Evolutionary conservation across 2,113 vertebrate species (phyloP), one percentile per base, ranked within the genome.

Genomic region (Nasalis larvatus): DNA sequence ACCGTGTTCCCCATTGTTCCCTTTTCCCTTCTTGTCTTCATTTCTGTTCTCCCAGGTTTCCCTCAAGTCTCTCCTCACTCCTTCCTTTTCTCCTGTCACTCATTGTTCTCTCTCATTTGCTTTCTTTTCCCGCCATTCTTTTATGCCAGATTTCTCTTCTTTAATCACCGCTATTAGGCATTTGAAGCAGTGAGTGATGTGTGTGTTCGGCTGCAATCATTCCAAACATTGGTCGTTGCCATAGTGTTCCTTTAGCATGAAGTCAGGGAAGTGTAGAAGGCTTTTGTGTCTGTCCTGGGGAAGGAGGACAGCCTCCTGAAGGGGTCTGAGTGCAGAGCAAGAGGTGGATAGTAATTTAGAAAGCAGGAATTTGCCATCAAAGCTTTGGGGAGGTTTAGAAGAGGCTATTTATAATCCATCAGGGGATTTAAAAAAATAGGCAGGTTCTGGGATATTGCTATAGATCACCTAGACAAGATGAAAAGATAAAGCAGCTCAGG

Each of bases 381-480:
- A 96, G 66, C 90, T 92, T 94, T 77, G 77, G 63, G 66, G 58
- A 85, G 92, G 73, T 87, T 85, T 71, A 58, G 54, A 73, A 45
- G 30, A 68, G 40, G 13, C 81, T 95, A 94, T 96, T 97, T 97
- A 95, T 96, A 98, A 98, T 96, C 97, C 71, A 92, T 94, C 96
- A 92, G 77, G 66, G 80, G 86, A 97, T 95, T 97, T 91, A 92
- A 95, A 89, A 92, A 97, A 95, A 94, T 73, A 97, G 94, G 45
- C 87, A 97, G 63, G 86, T 96, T 95, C 85, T 77, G 77, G 95
- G 80, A 81, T 98, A 96, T 94, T 92, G 97, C 76, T 60, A 68
- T 96, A 98, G 94, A 96, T 98, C 96, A 96, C 84, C 84, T 60
- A 87, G 95, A 96, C 84, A 95, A 96, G 98, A 97, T 96, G 92